Base-by-base conservation (phyloP, 2,797 vertebrate species). In the Urocyon cinereoargenteus region DNA sequence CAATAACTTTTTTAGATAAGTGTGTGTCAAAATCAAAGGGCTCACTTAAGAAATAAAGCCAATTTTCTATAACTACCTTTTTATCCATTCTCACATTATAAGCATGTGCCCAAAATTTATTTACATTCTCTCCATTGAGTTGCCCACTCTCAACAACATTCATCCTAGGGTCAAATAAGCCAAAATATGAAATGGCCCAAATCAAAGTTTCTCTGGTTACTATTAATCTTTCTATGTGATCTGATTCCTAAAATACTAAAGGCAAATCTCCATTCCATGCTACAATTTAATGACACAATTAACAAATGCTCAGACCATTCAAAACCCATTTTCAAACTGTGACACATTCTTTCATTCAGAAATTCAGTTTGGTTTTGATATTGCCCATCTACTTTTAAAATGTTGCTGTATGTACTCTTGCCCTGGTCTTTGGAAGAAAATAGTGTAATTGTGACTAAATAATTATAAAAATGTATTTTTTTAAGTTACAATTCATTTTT, bases 401-500 rank as follows among this genome's bases (percentile, higher is more conserved):
- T 72, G 34, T 45, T 45, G 5, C 6, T 45, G 5, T 61, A 84
- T 68, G 18, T 51, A 18, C 28, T 77, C 16, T 77, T 57, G 7
- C 3, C 26, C 26, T 72, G 19, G 28, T 55, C 45, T 51, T 78
- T 53, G 36, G 24, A 28, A 87, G 70, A 84, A 94, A 93, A 18
- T 16, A 84, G 91, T 34, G 19, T 9, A 82, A 36, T 55, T 81
- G 3, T 81, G 84, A 84, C 1, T 49, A 90, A 81, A 75, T 75
- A 93, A 75, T 77, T 93, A 61, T 8, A 18, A 78, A 92, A 92
- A 45, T 45, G 2, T 6, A 11, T 57, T 55, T 19, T 31, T 83
- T 90, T 82, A 96, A 89, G 90, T 92, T 0, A 89, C 34, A 16
- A 93, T 92, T 94, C 68, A 8, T 73, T 93, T 97, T 75, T 57